Evolutionary conservation across 2,888 invertebrate species (phyloP).

Genomic region (Cheilosia vernalis): DNA sequence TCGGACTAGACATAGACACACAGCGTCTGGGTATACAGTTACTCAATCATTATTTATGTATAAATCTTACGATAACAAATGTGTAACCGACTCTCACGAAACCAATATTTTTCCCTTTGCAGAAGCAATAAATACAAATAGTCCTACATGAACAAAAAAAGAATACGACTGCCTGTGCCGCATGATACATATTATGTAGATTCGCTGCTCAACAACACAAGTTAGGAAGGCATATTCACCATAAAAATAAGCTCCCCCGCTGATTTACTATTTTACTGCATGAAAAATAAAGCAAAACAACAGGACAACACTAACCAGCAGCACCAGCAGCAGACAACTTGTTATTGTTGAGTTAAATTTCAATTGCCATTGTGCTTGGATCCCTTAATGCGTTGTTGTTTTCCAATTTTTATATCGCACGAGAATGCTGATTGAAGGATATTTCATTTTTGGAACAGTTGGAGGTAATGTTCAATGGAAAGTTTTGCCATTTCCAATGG

Average conservation of each 20-base stretch:
- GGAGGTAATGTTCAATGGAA: not conserved
- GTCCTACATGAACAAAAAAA: not conserved
- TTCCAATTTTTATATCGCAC: not conserved
- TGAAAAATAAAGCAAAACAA: not conserved
- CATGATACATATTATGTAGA: not conserved
- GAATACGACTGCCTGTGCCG: not conserved
- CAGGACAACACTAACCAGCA: not conserved
- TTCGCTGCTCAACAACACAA: not conserved
- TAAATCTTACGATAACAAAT: not conserved
- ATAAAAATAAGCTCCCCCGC: slow-evolving; percentile 17
- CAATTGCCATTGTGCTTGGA: slow-evolving; percentile 19
- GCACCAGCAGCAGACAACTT: not conserved
- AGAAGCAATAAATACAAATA: not conserved
- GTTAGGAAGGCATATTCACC: not conserved
- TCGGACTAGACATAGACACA: no score
- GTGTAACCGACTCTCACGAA: not conserved
- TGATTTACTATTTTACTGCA: slow-evolving; percentile 28
- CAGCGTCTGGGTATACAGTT: no score
- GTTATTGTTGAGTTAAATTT: slow-evolving; percentile 33
- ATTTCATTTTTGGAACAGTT: not conserved
- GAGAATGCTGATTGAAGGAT: not conserved
- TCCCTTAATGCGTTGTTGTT: slow-evolving; percentile 42
- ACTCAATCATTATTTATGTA: not conserved
- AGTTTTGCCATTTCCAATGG: not conserved
- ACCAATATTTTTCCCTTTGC: not conserved